Conservation (phyloP, 2,797 vertebrate species). For the Molossus molossus region DNA sequence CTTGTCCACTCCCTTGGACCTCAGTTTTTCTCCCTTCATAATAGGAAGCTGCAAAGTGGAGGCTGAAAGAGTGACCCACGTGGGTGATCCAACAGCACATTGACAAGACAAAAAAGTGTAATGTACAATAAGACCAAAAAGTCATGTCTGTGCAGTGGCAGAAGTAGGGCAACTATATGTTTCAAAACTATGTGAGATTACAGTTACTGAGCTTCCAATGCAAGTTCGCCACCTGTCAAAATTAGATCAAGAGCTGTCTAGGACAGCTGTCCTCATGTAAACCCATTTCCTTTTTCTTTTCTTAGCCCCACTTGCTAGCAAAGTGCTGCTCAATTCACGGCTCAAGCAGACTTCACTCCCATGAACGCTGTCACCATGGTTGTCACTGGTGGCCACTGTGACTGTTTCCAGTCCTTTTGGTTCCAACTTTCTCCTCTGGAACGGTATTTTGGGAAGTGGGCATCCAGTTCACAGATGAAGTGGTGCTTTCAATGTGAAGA, state of each 20-base stretch:
- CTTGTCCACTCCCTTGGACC: neutral
- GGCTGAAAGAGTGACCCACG: neutral
- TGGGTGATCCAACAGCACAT: accelerated
- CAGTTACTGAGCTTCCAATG: neutral
- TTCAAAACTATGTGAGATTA: neutral
- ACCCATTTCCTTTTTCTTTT: neutral
- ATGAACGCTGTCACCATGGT: conserved; percentile 69
- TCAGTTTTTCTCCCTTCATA: neutral
- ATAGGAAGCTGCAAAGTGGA: neutral
- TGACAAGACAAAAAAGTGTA: neutral
- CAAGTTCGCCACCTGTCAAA: neutral
- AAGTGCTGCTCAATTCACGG: neutral
- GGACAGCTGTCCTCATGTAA: neutral
- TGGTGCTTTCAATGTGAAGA: neutral
- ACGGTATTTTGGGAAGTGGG: neutral
- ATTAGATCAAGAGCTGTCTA: neutral
- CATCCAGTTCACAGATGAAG: conserved; percentile 60
- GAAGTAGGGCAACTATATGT: neutral
- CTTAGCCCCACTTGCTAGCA: neutral
- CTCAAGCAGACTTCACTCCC: conserved; percentile 44
- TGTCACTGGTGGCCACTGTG: neutral
- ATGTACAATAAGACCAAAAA: neutral
- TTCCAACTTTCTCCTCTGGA: conserved; percentile 56
- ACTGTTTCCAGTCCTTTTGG: neutral
- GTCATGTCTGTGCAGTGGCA: accelerated